Conservation (phyloP, 2,888 invertebrate species). For the Himalopsyche anomala region DNA sequence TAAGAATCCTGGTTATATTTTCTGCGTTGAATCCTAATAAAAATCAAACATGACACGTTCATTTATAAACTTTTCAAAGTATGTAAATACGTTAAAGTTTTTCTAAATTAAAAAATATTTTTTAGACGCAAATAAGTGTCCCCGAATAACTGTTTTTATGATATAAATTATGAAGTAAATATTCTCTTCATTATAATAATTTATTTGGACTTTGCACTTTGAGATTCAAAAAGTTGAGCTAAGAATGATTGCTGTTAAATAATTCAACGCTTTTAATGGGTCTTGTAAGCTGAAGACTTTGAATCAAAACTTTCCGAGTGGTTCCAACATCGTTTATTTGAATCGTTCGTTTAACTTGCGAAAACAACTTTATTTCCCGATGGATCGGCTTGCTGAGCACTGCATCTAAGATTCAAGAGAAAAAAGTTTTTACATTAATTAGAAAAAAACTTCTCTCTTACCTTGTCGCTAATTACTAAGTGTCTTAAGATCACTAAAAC, state of each 20-base stretch:
- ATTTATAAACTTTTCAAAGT: not conserved
- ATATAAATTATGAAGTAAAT: slow-evolving; percentile 35
- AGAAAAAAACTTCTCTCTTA: slow-evolving; percentile 50
- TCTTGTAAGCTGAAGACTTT: slow-evolving; percentile 46
- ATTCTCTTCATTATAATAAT: slow-evolving; percentile 15
- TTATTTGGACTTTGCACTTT: slow-evolving; percentile 28
- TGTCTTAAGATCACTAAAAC: not conserved
- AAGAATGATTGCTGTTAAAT: slow-evolving; percentile 57
- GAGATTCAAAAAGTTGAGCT: slow-evolving; percentile 23
- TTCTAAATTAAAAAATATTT: not conserved
- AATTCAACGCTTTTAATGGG: slow-evolving; percentile 63
- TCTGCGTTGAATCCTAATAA: too few species aligned
- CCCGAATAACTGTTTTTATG: not conserved
- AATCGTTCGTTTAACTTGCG: slow-evolving; percentile 59
- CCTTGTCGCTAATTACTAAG: slow-evolving; percentile 13
- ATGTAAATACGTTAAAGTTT: too few species aligned
- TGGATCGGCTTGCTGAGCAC: slow-evolving; percentile 43
- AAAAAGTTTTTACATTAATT: slow-evolving; percentile 64
- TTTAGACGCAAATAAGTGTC: not conserved
- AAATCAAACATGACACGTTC: not conserved
- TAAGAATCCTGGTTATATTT: too few species aligned
- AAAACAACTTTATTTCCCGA: slow-evolving; percentile 53
- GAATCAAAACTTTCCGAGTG: slow-evolving; percentile 59
- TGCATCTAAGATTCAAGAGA: slow-evolving; percentile 46
- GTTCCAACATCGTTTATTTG: slow-evolving; percentile 63